Evolutionary conservation across 2,888 invertebrate genomes (phyloP).

Genomic region (Orchesellides sinensis): DNA sequence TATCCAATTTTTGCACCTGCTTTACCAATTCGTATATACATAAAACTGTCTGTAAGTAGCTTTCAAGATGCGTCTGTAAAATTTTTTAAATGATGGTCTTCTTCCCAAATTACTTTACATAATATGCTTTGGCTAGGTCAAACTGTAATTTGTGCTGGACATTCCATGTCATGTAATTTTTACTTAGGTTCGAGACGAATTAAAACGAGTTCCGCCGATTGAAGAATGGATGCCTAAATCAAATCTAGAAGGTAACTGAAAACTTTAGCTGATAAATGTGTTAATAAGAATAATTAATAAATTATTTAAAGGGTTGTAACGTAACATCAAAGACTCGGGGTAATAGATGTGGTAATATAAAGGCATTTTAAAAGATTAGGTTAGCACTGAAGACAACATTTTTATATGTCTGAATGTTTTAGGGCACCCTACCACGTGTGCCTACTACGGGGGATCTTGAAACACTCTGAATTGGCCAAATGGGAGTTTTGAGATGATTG

Average conservation of each 20-base stretch:
- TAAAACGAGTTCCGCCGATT: conserved; percentile 74
- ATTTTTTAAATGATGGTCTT: no score
- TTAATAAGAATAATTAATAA: conserved; percentile 3
- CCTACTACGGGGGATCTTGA: conserved; percentile 64
- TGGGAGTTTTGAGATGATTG: conserved; percentile 14
- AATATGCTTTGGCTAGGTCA: no score
- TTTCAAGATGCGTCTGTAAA: no score
- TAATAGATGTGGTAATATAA: no score
- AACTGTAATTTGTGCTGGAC: no score
- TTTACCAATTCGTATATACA: no score
- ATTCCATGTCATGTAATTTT: no score
- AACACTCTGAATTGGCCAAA: conserved; percentile 25
- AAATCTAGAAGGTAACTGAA: conserved; percentile 73
- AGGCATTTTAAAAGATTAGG: not conserved
- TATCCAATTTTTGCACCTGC: no score
- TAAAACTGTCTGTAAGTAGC: no score
- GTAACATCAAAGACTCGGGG: no score
- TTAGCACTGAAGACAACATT: not conserved
- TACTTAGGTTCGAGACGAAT: conserved; percentile 75
- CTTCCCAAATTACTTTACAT: no score
- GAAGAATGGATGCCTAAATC: conserved; percentile 76
- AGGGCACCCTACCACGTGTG: conserved; percentile 57
- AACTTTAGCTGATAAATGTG: not conserved
- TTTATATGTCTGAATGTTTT: not conserved
- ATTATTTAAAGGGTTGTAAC: no score